A percentile compares a stretch with the other conserved stretches of the same genome.
Conservation (phyloP, 2,888 invertebrate species). For the Mongoloraphidia duomilia region DNA sequence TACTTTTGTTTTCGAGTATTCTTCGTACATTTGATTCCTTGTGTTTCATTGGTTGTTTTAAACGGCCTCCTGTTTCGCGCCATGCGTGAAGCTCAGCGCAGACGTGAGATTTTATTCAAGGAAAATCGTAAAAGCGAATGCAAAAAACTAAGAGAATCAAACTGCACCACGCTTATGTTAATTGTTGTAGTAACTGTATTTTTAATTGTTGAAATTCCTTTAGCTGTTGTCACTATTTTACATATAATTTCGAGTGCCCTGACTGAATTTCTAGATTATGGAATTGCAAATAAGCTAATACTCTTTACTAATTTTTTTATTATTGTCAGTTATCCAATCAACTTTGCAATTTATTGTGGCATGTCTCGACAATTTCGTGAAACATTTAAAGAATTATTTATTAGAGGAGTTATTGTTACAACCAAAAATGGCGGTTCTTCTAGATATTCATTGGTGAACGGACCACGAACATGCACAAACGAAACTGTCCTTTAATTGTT, state of each 20-base stretch:
- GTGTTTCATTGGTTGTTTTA: slow-evolving; percentile 73
- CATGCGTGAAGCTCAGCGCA: slow-evolving; percentile 63
- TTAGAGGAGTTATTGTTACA: slow-evolving; percentile 39
- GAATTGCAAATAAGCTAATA: slow-evolving; percentile 62
- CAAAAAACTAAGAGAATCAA: slow-evolving; percentile 61
- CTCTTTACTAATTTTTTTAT: slow-evolving; percentile 83
- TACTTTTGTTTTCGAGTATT: slow-evolving; percentile 78
- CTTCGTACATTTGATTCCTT: slow-evolving; percentile 85
- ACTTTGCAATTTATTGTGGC: slow-evolving; percentile 91
- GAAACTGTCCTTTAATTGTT: slow-evolving; percentile 57
- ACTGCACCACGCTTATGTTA: slow-evolving; percentile 76
- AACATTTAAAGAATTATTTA: slow-evolving; percentile 77
- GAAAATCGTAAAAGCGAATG: slow-evolving; percentile 68
- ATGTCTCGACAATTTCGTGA: slow-evolving; percentile 91
- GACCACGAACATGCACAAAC: slow-evolving; percentile 68
- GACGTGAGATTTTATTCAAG: slow-evolving; percentile 48
- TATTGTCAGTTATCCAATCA: slow-evolving; percentile 80
- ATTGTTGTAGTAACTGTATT: slow-evolving; percentile 79
- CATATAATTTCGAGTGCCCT: slow-evolving; percentile 68
- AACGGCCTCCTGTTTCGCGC: slow-evolving; percentile 78
- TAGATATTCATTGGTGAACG: slow-evolving; percentile 67
- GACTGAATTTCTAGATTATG: slow-evolving; percentile 58
- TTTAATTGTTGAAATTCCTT: slow-evolving; percentile 67
- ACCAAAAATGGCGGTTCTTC: slow-evolving; percentile 56
- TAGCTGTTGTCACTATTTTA: slow-evolving; percentile 67